Conservation (phyloP, 2,888 invertebrate genomes). For the Epinotia bilunana region DNA sequence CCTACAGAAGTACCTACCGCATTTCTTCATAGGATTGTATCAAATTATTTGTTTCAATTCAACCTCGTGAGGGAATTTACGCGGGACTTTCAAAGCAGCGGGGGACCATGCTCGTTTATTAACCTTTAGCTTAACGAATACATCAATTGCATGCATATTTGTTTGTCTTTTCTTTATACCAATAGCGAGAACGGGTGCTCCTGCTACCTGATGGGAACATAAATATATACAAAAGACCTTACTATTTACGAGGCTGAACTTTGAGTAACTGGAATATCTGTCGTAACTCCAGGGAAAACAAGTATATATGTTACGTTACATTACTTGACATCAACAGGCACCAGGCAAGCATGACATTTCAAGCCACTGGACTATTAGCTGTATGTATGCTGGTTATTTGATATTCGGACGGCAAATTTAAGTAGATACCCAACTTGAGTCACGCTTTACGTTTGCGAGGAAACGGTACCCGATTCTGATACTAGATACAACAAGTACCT, state of each 20-base stretch:
- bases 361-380: no score
- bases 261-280: background rate
- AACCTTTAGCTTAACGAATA: slow-evolving; percentile 4
- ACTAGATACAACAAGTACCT: no score
- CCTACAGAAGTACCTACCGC: background rate
- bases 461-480: background rate
- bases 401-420: background rate
- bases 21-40: no score
- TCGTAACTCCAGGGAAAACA: background rate
- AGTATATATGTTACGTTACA: no score
- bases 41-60: no score
- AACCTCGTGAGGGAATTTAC: background rate
- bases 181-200: background rate
- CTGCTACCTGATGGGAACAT: no score
- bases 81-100: background rate
- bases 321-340: no score
- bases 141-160: background rate
- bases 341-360: no score
- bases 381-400: background rate
- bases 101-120: background rate
- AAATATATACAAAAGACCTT: no score
- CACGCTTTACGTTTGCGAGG: background rate
- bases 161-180: background rate
- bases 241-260: background rate
- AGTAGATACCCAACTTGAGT: background rate